Conservation (phyloP, 2,113 vertebrate species). For the Strix aluco region DNA sequence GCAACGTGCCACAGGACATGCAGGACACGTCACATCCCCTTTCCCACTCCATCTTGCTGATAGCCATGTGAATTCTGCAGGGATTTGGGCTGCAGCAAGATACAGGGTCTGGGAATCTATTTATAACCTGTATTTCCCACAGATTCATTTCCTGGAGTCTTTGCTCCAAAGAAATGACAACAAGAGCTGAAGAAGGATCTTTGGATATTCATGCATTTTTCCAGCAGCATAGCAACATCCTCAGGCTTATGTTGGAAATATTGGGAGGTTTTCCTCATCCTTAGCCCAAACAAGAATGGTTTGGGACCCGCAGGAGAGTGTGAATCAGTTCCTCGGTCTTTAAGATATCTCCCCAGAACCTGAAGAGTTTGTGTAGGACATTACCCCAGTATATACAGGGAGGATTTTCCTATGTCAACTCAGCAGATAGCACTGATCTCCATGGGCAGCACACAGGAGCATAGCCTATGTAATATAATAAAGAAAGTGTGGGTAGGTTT, state of each 20-base stretch:
- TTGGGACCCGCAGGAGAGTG: neutral
- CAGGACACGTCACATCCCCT: neutral
- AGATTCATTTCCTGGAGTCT: neutral
- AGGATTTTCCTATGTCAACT: neutral
- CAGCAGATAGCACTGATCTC: neutral
- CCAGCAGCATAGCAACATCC: neutral
- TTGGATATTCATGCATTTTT: neutral
- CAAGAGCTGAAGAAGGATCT: neutral
- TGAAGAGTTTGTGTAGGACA: neutral
- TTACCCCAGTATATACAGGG: neutral
- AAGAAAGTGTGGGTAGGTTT: neutral
- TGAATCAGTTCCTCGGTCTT: neutral
- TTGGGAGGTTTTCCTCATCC: neutral
- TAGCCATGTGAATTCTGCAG: neutral
- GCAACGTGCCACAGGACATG: neutral
- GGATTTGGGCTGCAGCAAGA: neutral
- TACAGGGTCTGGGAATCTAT: neutral
- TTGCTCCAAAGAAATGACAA: neutral
- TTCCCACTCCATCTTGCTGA: neutral
- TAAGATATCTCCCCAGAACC: neutral
- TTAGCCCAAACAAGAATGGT: neutral
- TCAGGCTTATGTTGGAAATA: neutral
- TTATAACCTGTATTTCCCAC: neutral
- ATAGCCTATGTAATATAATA: neutral
- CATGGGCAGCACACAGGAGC: neutral